These are phyloP conservation scores for Apogon hyalosoma DNA, from an alignment of 2,797 vertebrate species.

Conservation along the genomic window DNA sequence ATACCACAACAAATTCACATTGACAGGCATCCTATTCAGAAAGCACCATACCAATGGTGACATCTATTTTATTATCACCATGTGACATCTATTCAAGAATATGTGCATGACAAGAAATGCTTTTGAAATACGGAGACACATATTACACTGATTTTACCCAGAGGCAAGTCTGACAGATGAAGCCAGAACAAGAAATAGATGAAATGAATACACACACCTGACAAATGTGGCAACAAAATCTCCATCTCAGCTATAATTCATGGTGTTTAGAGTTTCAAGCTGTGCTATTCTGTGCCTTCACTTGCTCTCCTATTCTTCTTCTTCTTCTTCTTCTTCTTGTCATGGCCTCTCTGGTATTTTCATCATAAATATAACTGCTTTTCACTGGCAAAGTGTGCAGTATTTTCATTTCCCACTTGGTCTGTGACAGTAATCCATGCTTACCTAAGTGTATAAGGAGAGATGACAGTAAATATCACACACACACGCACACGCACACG, in stretches of 20 bases:
- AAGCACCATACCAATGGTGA: no score
- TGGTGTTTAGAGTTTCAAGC: background rate
- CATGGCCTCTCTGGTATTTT: background rate
- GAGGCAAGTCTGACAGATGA: constrained; percentile 16
- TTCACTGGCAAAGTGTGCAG: background rate
- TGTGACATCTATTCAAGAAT: no score
- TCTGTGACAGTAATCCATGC: constrained; percentile 22
- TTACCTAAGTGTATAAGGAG: background rate
- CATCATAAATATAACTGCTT: constrained; percentile 12
- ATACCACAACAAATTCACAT: no score
- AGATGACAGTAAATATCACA: constrained; percentile 5
- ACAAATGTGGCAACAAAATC: constrained; percentile 14
- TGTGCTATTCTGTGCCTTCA: background rate
- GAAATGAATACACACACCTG: background rate
- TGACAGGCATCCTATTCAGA: no score
- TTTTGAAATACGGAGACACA: background rate
- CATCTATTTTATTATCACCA: no score
- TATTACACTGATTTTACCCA: background rate
- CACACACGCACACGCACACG: no score
- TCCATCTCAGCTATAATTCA: constrained; percentile 9
- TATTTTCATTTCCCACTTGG: constrained; percentile 3
- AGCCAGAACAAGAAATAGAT: background rate
- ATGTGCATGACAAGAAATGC: no score
- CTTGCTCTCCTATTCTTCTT: background rate
- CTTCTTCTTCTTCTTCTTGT: background rate